Evolutionary conservation across 2,888 invertebrate species (phyloP).

Genomic region (Priocnemis perturbator): DNA sequence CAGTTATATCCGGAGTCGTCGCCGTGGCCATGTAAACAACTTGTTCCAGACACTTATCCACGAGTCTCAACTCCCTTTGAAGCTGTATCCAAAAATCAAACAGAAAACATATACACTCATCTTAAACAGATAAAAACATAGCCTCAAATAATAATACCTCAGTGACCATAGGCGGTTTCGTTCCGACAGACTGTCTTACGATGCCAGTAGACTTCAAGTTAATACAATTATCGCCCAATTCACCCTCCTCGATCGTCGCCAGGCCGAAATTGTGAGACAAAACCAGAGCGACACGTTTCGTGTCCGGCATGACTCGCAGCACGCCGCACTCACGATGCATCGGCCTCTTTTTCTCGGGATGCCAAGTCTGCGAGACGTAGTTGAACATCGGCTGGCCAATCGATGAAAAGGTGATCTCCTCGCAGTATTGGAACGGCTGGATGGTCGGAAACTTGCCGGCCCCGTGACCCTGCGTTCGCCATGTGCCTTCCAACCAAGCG

Average conservation of each 20-base stretch:
- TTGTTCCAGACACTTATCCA: constrained; percentile 71
- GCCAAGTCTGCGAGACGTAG: constrained; percentile 77
- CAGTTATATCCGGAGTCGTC: constrained; percentile 75
- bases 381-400: constrained; percentile 81
- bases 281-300: constrained; percentile 77
- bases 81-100: not conserved
- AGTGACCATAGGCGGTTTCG: constrained; percentile 77
- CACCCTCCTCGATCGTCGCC: constrained; percentile 80
- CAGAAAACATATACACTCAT: not conserved
- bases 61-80: constrained; percentile 68
- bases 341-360: constrained; percentile 77
- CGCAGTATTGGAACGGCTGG: constrained; percentile 78
- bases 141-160: too few relatives aligned
- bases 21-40: constrained; percentile 78
- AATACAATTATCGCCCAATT: constrained; percentile 72
- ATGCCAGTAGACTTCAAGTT: constrained; percentile 76
- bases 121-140: too few relatives aligned
- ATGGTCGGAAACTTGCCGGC: constrained; percentile 79
- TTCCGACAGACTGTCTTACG: constrained; percentile 76
- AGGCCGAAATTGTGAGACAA: constrained; percentile 81
- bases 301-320: constrained; percentile 78
- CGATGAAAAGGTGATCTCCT: constrained; percentile 78
- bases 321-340: constrained; percentile 82
- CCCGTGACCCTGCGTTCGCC: constrained; percentile 77
- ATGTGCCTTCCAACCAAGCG: constrained; percentile 79